Percentiles rank a stretch among this genome's conserved stretches.
Evolutionary conservation across 35 echinoderm and acorn worm genomes (phyloP).

Genomic region (Patiria miniata): DNA sequence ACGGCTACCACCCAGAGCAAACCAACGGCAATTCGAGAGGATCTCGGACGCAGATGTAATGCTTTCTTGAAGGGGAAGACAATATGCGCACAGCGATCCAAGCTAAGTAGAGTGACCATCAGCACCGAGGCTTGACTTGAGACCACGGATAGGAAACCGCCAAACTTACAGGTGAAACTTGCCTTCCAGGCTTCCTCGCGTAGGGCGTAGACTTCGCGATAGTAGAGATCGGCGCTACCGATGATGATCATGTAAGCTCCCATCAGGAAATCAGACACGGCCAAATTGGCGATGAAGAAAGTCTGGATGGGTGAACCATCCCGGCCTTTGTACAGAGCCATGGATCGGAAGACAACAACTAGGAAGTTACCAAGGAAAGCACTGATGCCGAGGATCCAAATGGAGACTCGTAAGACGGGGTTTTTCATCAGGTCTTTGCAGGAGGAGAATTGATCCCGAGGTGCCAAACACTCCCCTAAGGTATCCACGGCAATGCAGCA

Average conservation of each 20-base stretch:
- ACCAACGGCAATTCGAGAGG: neutral
- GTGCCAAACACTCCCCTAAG: constrained; percentile 23
- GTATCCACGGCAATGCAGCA: constrained; percentile 49
- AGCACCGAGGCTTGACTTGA: constrained; percentile 76
- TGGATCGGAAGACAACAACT: constrained; percentile 22
- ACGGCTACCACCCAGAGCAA: constrained; percentile 27
- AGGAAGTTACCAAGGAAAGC: constrained; percentile 42
- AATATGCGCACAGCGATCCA: constrained; percentile 44
- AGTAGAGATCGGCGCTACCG: constrained; percentile 54
- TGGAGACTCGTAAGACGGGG: constrained; percentile 31
- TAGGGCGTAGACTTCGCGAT: constrained; percentile 44
- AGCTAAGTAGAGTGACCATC: constrained; percentile 54
- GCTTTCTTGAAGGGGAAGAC: constrained; percentile 42
- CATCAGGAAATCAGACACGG: constrained; percentile 64
- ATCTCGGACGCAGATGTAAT: constrained; percentile 13
- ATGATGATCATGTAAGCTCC: constrained; percentile 77
- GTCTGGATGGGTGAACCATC: constrained; percentile 19
- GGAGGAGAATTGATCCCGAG: constrained; percentile 63
- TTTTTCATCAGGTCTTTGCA: constrained; percentile 71
- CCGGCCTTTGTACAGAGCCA: neutral
- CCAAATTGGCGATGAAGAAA: constrained; percentile 50
- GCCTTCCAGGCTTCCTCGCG: constrained; percentile 40
- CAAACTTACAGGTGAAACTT: constrained; percentile 48
- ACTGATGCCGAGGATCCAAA: constrained; percentile 73
- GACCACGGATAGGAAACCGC: constrained; percentile 49